Percentiles rank a stretch among this genome's conserved stretches.
phyloP scores from a whole-genome alignment of 2,113 vertebrate species.

The Lasiurus borealis region DNA sequence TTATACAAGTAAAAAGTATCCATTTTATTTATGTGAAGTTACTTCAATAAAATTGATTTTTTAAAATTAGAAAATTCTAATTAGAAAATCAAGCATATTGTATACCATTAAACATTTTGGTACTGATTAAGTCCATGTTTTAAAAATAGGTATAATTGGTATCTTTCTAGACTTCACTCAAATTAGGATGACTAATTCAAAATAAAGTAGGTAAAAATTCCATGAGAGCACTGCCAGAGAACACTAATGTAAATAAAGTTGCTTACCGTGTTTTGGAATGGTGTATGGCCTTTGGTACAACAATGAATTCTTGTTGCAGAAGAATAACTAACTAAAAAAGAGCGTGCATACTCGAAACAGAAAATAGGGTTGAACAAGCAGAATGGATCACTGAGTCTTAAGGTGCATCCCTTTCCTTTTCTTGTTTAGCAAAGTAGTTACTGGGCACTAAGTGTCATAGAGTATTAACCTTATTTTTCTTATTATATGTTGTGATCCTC shows the following conservation, averaged over 20 bases:
- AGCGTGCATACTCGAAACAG: neutral
- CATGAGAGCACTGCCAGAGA: neutral
- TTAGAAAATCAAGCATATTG: constrained; percentile 10
- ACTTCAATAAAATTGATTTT: neutral
- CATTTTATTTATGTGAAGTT: neutral
- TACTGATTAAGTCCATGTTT: constrained; percentile 9
- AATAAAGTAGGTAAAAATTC: constrained; percentile 26
- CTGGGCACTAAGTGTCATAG: neutral
- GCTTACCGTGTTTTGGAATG: neutral
- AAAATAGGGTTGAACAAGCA: neutral
- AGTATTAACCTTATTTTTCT: neutral
- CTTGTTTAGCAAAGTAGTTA: constrained; percentile 25
- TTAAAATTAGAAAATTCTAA: neutral
- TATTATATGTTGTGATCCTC: neutral
- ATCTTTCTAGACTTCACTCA: constrained; percentile 14
- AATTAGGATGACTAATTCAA: constrained; percentile 1
- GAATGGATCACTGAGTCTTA: neutral
- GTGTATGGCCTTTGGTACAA: neutral
- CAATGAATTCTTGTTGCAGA: neutral
- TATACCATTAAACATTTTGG: neutral
- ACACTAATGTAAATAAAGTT: neutral
- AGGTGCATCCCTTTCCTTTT: neutral
- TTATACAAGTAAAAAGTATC: neutral
- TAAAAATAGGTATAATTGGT: neutral
- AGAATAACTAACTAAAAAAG: neutral